Evolutionary conservation across 2,113 vertebrate genomes (phyloP).

Genomic region (Pavo muticus): DNA sequence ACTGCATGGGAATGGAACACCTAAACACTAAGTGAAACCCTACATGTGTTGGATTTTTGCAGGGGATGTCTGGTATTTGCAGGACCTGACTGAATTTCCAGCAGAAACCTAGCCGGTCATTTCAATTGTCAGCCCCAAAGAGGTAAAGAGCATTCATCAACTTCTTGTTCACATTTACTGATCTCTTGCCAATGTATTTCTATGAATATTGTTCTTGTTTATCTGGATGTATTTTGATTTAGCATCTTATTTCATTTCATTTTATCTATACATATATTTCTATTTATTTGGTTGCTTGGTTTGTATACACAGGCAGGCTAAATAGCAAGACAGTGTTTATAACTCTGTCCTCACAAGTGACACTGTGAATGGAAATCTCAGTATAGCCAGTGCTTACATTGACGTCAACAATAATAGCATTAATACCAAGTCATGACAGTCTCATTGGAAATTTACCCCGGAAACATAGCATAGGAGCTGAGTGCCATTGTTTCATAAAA

Average conservation of each 20-base stretch:
- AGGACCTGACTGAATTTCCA: constrained; percentile 69
- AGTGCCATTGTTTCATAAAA: constrained; percentile 70
- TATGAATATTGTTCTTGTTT: constrained; percentile 60
- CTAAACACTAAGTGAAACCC: constrained; percentile 30
- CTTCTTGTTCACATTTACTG: constrained; percentile 43
- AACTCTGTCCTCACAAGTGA: not conserved
- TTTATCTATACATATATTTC: not conserved
- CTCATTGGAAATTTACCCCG: constrained; percentile 21
- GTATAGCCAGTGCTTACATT: not conserved
- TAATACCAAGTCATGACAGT: constrained; percentile 20
- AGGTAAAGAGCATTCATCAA: constrained; percentile 75
- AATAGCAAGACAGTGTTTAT: constrained; percentile 18
- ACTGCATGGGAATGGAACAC: not conserved
- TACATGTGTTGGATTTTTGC: constrained; percentile 28
- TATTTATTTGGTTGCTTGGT: not conserved
- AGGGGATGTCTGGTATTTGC: constrained; percentile 37
- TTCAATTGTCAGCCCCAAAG: constrained; percentile 52
- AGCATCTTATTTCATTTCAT: not conserved
- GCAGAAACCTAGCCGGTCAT: constrained; percentile 31
- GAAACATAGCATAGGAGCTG: constrained; percentile 7
- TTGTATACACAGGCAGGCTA: not conserved
- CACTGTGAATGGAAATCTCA: constrained; percentile 6
- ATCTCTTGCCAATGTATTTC: constrained; percentile 35
- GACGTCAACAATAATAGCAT: constrained; percentile 67
- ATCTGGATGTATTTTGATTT: constrained; percentile 56